Conservation (phyloP, 2,888 invertebrate genomes). For the Scaptomyza caliginosa region DNA sequence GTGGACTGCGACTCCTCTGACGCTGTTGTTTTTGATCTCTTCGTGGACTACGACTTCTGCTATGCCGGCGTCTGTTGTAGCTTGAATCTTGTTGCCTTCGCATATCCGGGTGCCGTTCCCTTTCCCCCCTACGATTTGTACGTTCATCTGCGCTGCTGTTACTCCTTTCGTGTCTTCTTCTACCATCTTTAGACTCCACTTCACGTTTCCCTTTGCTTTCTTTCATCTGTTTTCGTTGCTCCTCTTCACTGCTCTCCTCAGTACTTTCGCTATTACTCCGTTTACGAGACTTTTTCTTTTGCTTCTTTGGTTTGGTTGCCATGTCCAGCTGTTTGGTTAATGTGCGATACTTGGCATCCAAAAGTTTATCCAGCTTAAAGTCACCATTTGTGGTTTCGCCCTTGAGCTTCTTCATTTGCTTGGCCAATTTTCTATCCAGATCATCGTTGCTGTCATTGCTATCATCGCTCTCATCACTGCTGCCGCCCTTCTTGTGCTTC, state of each 20-base stretch:
- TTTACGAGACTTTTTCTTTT: conserved; percentile 31
- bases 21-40: conserved; percentile 4
- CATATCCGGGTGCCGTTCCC: background rate
- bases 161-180: conserved; percentile 12
- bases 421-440: conserved; percentile 87
- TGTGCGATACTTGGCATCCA: conserved; percentile 83
- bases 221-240: background rate
- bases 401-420: conserved; percentile 86
- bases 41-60: conserved; percentile 29
- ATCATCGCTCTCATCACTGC: conserved; percentile 31
- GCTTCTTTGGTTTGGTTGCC: conserved; percentile 69
- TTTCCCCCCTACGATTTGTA: conserved; percentile 1
- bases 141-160: conserved; percentile 9
- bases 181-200: background rate
- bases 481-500: conserved; percentile 83
- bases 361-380: conserved; percentile 79
- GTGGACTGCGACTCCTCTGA: conserved; percentile 17
- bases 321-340: conserved; percentile 83
- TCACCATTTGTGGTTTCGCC: conserved; percentile 79
- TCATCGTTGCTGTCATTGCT: conserved; percentile 82
- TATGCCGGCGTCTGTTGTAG: conserved; percentile 5
- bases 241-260: background rate
- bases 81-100: background rate
- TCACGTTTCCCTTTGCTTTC: conserved; percentile 1
- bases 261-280: conserved; percentile 8